A percentile compares a stretch with the other conserved stretches of the same genome.
These are phyloP conservation scores for Rhadinocentrus ornatus DNA, from an alignment of 2,797 vertebrate species.

Conservation along the genomic window DNA sequence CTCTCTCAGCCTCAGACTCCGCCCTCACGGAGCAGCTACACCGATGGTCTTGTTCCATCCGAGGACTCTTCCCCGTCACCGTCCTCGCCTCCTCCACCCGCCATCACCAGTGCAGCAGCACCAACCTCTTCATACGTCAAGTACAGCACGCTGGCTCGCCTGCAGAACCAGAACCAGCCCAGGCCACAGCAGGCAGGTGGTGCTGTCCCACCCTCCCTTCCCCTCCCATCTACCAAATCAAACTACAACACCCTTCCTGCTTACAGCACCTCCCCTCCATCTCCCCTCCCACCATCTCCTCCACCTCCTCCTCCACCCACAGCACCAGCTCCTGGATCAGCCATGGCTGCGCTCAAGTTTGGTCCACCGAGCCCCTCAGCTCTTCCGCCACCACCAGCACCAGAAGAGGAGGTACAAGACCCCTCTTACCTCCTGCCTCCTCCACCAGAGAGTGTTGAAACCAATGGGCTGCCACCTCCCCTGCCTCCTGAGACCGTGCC, in stretches of 20 bases:
- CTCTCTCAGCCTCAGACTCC: slow-evolving; percentile 78
- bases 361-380: slow-evolving; percentile 77
- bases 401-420: slow-evolving; percentile 59
- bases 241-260: slow-evolving; percentile 79
- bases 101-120: slow-evolving; percentile 42
- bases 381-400: slow-evolving; percentile 77
- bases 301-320: slow-evolving; percentile 82
- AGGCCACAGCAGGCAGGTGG: slow-evolving; percentile 13
- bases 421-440: slow-evolving; percentile 61
- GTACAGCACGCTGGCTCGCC: slow-evolving; percentile 91
- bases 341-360: slow-evolving; percentile 87
- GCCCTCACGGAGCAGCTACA: slow-evolving; percentile 81
- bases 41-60: slow-evolving; percentile 76
- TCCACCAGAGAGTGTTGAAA: slow-evolving; percentile 63
- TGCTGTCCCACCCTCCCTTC: slow-evolving; percentile 17
- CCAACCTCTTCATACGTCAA: slow-evolving; percentile 84
- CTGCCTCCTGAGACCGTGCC: slow-evolving; percentile 55
- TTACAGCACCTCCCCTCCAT: slow-evolving; percentile 53
- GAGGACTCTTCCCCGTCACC: slow-evolving; percentile 74
- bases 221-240: slow-evolving; percentile 75
- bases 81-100: slow-evolving; percentile 74
- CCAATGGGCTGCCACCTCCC: slow-evolving; percentile 71
- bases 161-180: slow-evolving; percentile 82
- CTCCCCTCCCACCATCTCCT: slow-evolving; percentile 76
- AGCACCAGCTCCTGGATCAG: slow-evolving; percentile 84